phyloP scores from a whole-genome alignment of 2,113 vertebrate genomes.

The Ciconia boyciana region DNA sequence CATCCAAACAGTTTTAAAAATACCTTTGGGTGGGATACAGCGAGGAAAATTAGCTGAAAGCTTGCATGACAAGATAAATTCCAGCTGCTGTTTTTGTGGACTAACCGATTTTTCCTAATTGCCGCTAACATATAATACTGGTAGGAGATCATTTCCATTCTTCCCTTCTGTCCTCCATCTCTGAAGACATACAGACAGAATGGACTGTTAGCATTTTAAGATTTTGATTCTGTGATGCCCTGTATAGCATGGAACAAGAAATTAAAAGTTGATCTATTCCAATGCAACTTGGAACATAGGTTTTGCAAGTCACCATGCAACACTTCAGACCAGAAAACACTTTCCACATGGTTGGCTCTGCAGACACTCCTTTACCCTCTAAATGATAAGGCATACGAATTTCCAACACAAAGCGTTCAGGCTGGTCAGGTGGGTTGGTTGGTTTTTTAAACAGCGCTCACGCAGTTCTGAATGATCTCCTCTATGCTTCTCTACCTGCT shows the following conservation, averaged over 20 bases:
- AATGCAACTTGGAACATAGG: background rate
- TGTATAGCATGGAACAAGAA: rapidly evolving
- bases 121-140: background rate
- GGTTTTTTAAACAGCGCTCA: background rate
- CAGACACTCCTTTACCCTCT: background rate
- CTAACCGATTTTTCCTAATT: background rate
- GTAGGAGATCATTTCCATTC: background rate
- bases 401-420: background rate
- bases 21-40: background rate
- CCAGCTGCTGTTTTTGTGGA: background rate
- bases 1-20: background rate
- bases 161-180: background rate
- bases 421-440: background rate
- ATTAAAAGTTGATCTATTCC: background rate
- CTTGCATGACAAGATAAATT: background rate
- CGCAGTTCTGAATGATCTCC: too few species aligned
- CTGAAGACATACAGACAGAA: background rate
- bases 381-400: rapidly evolving
- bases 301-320: background rate
- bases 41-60: background rate
- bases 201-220: background rate
- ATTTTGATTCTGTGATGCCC: background rate
- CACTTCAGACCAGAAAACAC: background rate
- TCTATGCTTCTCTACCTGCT: background rate
- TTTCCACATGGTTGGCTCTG: rapidly evolving